Base-by-base conservation (phyloP, 2,797 vertebrate species). In the Anguilla anguilla region DNA sequence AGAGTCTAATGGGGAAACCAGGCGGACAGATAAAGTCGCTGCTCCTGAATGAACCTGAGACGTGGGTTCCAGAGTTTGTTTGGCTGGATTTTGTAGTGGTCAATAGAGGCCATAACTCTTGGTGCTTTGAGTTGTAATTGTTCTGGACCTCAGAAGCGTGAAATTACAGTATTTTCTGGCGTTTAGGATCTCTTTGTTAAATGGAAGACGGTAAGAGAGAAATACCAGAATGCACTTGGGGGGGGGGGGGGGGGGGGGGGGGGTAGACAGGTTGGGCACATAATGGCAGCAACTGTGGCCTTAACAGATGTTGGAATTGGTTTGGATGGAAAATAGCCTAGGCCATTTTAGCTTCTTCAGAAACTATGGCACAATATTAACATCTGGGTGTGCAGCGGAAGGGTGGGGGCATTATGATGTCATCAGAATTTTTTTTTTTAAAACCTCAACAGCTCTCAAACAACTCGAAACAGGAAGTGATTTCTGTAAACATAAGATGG, bases 291-390 rank as follows among this genome's bases (percentile, higher is more conserved):
- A 72, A 72, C 67, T 72, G 6, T 28, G 31, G 67, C n/a, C 28
- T 72, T 69, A n/a, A 69, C 67, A 3, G 31, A 19, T 35, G 43
- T 25, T 82, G 46, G 43, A 39, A 19, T 35, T n/a, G 28, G 72
- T 10, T 82, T 49, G 79, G 22, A 25, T 51, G 46, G 25, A 4
- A 39, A 39, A 25, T 82, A 9, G 15, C 43, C 19, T 9, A 46
- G 79, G 6, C 6, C 19, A 82, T 82, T 81, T 51, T 9, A 46
- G 19, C 35, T 25, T 1, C 1, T 49, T 81, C 39, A 46, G 19
- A 35, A 79, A 31, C 77, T 81, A 81, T 81, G 77, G 77, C 77
- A 81, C 35, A 81, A 81, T 72, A 22, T 39, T 46, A 82, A n/a
- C 6, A 51, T 51, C 7, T 51, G 43, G 49, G 35, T 49, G 25